These are phyloP conservation scores for Meleagris gallopavo DNA, from an alignment of 2,113 vertebrate genomes.

Conservation along the genomic window DNA sequence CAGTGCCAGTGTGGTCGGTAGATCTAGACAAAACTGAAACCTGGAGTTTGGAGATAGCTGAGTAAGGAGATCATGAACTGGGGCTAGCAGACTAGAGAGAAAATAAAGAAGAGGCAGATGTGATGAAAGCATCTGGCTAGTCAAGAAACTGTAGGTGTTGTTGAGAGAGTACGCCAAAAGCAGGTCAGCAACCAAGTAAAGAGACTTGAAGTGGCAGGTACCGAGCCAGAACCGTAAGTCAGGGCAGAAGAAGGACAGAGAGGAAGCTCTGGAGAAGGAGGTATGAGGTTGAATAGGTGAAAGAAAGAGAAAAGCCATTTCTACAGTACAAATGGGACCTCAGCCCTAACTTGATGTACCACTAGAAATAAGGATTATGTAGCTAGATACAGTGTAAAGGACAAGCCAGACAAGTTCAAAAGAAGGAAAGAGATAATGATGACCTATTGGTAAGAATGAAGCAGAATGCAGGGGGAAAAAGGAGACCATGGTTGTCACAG, in stretches of 20 bases:
- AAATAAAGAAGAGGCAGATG: not conserved
- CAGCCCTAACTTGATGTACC: not conserved
- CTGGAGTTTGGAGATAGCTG: not conserved
- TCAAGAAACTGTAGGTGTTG: not conserved
- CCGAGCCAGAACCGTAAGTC: no score
- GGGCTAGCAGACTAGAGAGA: not conserved
- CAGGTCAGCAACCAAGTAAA: not conserved
- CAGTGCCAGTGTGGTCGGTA: not conserved
- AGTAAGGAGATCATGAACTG: not conserved
- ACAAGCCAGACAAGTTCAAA: not conserved
- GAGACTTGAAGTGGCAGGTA: not conserved
- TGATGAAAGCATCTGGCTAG: not conserved
- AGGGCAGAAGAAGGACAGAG: not conserved
- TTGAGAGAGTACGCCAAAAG: not conserved
- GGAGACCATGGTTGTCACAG: not conserved
- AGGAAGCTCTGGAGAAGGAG: not conserved
- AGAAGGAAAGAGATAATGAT: not conserved
- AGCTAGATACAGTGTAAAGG: not conserved
- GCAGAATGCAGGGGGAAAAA: not conserved
- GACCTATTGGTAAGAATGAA: not conserved
- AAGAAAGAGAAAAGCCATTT: not conserved
- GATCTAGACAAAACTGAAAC: not conserved
- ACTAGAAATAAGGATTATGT: not conserved
- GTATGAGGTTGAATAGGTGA: not conserved
- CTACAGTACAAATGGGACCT: not conserved